Conservation (phyloP, 2,113 vertebrate genomes). For the Anarrhichthys ocellatus region DNA sequence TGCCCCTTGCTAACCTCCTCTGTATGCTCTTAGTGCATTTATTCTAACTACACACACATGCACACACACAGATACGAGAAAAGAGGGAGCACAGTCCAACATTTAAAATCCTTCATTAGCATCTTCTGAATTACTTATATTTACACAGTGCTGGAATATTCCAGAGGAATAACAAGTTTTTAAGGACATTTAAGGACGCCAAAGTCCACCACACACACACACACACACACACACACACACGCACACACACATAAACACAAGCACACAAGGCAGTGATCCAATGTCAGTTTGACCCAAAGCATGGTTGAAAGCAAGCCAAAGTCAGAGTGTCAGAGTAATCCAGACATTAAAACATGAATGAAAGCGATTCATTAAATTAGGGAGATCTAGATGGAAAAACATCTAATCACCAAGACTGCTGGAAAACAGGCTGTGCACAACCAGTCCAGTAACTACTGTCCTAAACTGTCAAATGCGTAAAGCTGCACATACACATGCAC, state of each 20-base stretch:
- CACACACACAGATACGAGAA: neutral
- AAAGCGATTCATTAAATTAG: slow-evolving; percentile 54
- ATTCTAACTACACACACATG: slow-evolving; percentile 6
- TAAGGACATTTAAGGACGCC: slow-evolving; percentile 50
- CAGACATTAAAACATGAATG: slow-evolving; percentile 67
- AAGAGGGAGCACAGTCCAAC: neutral
- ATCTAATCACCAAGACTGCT: slow-evolving; percentile 42
- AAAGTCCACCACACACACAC: slow-evolving; percentile 33
- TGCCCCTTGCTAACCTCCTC: slow-evolving; percentile 27
- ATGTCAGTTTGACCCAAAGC: slow-evolving; percentile 58
- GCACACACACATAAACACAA: slow-evolving; percentile 22
- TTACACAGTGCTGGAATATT: slow-evolving; percentile 21
- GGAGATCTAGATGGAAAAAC: slow-evolving; percentile 45
- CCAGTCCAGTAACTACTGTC: slow-evolving; percentile 18
- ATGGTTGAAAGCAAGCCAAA: slow-evolving; percentile 49
- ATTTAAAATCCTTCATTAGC: slow-evolving; percentile 34
- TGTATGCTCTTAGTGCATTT: slow-evolving; percentile 14
- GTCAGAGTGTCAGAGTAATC: slow-evolving; percentile 56
- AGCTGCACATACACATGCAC: neutral
- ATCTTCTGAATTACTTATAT: slow-evolving; percentile 42
- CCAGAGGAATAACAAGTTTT: slow-evolving; percentile 27
- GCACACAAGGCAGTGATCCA: slow-evolving; percentile 46
- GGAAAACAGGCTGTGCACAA: slow-evolving; percentile 25
- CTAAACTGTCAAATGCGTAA: slow-evolving; percentile 1
- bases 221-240: neutral